Conservation (phyloP, 2,888 invertebrate species). For the Cryptophagus acutangulus region DNA sequence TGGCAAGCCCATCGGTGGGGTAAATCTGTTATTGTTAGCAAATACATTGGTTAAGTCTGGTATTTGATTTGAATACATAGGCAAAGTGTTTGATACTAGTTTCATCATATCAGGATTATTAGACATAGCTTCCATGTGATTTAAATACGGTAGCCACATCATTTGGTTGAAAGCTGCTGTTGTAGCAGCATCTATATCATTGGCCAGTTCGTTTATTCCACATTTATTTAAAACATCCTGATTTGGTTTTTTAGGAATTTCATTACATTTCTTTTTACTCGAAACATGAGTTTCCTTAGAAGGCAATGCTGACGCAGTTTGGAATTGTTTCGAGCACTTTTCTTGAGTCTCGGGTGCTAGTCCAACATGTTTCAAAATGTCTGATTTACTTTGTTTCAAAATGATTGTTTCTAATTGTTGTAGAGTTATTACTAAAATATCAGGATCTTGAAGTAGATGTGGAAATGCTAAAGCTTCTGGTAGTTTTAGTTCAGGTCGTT, state of each 20-base stretch:
- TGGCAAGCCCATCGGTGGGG: constrained; percentile 46
- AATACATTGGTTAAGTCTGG: constrained; percentile 52
- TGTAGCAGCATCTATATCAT: constrained; percentile 65
- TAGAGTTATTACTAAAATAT: constrained; percentile 71
- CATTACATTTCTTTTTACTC: constrained; percentile 16
- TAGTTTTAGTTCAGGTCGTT: constrained; percentile 67
- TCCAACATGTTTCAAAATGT: constrained; percentile 30
- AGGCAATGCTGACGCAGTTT: constrained; percentile 18
- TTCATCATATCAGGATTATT: constrained; percentile 55
- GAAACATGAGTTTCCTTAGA: constrained; percentile 8
- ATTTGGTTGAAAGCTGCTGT: constrained; percentile 67
- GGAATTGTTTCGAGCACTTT: constrained; percentile 28
- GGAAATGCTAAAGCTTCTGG: constrained; percentile 72
- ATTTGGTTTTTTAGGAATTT: constrained; percentile 16
- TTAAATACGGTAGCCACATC: constrained; percentile 68
- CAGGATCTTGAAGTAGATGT: constrained; percentile 68
- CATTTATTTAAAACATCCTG: not conserved
- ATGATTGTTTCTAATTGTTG: constrained; percentile 65
- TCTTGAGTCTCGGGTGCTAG: constrained; percentile 23
- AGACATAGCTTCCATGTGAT: constrained; percentile 58
- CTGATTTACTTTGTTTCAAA: constrained; percentile 50
- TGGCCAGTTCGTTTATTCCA: constrained; percentile 47
- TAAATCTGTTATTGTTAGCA: constrained; percentile 46
- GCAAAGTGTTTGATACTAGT: constrained; percentile 50
- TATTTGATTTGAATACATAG: constrained; percentile 45